Evolutionary conservation across 92 coral and sea anemone genomes (phyloP), one percentile per base, ranked within the genome.

Genomic region (Palythoa grandis): DNA sequence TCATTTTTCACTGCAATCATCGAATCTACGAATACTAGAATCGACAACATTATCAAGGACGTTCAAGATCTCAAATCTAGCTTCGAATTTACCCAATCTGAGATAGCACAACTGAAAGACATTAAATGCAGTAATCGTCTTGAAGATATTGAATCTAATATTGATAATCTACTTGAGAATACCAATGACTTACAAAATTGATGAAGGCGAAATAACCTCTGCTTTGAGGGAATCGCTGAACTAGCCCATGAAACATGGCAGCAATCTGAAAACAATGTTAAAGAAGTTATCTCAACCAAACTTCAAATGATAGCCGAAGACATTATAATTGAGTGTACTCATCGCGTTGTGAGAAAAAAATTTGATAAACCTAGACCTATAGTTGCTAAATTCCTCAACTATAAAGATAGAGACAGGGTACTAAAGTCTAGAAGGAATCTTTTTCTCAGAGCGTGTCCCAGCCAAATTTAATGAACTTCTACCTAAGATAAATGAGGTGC

Each of bases 161-260:
- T 60, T 60, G 67, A 60, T 11, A 12, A 60, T 12, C 67, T 60
- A 60, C 19, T 60, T 16, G 20, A 60, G 16, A 60, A 60, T n/a
- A n/a, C n/a, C n/a, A n/a, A n/a, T n/a, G n/a, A n/a, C n/a, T n/a
- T n/a, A n/a, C n/a, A n/a, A n/a, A 60, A 17, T 16, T 4, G 67
- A 60, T 60, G 17, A 60, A 12, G 19, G 16, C 67, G 67, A 60
- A 88, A 91, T 56, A 91, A 91, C 66, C 13, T 91, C 1, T 91
- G 89, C 78, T 88, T 82, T 16, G 88, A 90, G 0, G 90, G 93
- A 11, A 38, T 87, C 20, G 48, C 86, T n/a, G 88, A 86, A 75
- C 16, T 37, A 11, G 74, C 76, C 19, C 83, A 84, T 24, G 87
- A 91, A 88, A 24, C 86, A 6, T 91, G 93, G 91, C 10, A 23